Conservation (phyloP, 2,888 invertebrate genomes). For the Chrysolina haemoptera region DNA sequence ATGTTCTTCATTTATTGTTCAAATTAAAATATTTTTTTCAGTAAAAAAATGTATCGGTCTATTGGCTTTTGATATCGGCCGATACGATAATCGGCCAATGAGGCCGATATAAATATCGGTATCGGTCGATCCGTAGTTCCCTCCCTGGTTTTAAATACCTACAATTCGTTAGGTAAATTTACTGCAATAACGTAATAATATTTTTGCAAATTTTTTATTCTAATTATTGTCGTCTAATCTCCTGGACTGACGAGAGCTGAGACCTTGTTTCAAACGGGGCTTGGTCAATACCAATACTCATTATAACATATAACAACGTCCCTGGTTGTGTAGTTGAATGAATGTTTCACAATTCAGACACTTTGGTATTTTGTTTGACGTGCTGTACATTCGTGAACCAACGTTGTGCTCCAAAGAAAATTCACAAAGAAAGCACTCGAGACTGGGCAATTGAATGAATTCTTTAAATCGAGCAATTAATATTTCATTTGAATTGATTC, state of each 20-base stretch:
- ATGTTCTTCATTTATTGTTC: too few relatives aligned
- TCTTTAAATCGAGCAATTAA: conserved; percentile 31
- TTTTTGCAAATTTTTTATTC: neutral
- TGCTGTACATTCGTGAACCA: conserved; percentile 35
- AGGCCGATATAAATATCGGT: too few relatives aligned
- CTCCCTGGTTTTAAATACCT: too few relatives aligned
- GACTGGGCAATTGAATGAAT: conserved; percentile 29
- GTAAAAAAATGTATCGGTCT: too few relatives aligned
- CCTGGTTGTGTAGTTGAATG: conserved; percentile 37
- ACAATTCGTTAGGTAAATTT: too few relatives aligned
- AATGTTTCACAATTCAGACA: conserved; percentile 43
- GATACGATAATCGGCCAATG: too few relatives aligned
- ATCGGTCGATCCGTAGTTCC: too few relatives aligned
- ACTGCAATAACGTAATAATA: neutral
- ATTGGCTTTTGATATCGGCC: too few relatives aligned
- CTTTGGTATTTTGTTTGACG: conserved; percentile 42
- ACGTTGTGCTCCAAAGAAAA: conserved; percentile 29
- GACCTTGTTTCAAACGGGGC: conserved; percentile 37
- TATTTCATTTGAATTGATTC: conserved; percentile 33
- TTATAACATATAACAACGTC: conserved; percentile 37
- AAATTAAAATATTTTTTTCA: too few relatives aligned
- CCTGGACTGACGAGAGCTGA: conserved; percentile 32
- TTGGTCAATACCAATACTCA: conserved; percentile 41
- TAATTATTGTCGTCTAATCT: conserved; percentile 22
- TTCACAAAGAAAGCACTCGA: conserved; percentile 32